phyloP scores from a whole-genome alignment of 2,888 invertebrate species.

The Epirrhoe alternata region DNA sequence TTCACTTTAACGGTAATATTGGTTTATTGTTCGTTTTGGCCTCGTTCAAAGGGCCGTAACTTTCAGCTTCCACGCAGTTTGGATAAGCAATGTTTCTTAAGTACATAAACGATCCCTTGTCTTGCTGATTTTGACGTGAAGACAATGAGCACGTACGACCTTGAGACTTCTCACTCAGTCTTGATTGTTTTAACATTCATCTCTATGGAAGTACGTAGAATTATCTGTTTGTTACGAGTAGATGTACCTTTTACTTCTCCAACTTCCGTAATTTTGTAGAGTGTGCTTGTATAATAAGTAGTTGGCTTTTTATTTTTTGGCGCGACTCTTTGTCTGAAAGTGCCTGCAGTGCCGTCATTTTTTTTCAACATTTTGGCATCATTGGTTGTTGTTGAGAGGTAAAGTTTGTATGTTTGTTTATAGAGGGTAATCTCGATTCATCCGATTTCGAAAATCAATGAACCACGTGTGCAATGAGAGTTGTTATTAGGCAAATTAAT shows the following conservation, averaged over 20 bases:
- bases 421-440: no score
- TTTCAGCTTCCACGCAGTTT: constrained; percentile 51
- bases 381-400: no score
- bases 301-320: neutral
- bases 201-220: neutral
- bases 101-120: constrained; percentile 49
- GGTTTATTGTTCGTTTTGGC: constrained; percentile 48
- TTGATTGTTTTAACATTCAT: neutral
- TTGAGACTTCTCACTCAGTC: constrained; percentile 14
- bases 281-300: neutral
- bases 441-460: no score
- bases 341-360: neutral
- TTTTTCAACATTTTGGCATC: neutral
- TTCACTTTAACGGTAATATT: constrained; percentile 49
- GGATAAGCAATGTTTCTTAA: constrained; percentile 50
- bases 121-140: constrained; percentile 51
- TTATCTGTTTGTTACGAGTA: no score
- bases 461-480: no score
- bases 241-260: neutral
- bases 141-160: constrained; percentile 25
- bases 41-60: constrained; percentile 50
- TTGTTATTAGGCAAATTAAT: no score
- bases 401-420: no score
- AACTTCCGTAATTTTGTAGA: neutral
- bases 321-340: neutral